Base-by-base conservation (phyloP, 2,797 vertebrate species). In the Pangasius djambal region DNA sequence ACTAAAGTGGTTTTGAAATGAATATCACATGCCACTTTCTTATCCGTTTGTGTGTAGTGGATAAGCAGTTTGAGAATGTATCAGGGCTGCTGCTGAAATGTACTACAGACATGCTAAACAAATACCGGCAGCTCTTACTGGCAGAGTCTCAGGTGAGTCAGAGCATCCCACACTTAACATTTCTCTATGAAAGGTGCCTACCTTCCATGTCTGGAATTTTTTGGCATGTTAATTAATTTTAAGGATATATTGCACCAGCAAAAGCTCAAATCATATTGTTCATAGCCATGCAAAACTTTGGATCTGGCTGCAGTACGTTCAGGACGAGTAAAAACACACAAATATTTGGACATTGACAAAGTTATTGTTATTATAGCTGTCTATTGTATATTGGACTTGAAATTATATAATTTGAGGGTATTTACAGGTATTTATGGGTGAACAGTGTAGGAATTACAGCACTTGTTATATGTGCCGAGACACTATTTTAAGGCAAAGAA, bases 81-180 rank as follows among this genome's bases (percentile, higher is more conserved):
- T 97, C 96, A 0, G 93, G 93, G n/a, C 94, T 96, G 90, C 95
- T 97, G 90, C 93, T 96, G 69, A 96, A 96, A 88, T 96, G 95
- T 85, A 96, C 95, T 89, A 96, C 96, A 93, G 95, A 96, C 94
- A 97, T 97, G 96, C 94, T 96, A 85, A 97, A 96, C 93, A 97
- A 97, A 91, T 97, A 97, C 88, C 94, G 96, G 92, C 96, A 96
- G 94, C 96, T 97, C 77, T 89, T 97, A 89, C 94, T 97, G 18
- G 91, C 93, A 90, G 96, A 97, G 83, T 93, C 96, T 72, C 95
- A 96, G 95, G 96, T 97, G 74, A 88, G 87, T 44, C 83, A 16
- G 40, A 86, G 28, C 25, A 88, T 57, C 25, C 15, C 6, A 59
- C 50, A 31, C 48, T 31, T 59, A 48, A 48, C 18, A 31, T 5